These are phyloP conservation scores for Lepidochrysops patricia DNA, from an alignment of 2,888 invertebrate species.

Conservation along the genomic window DNA sequence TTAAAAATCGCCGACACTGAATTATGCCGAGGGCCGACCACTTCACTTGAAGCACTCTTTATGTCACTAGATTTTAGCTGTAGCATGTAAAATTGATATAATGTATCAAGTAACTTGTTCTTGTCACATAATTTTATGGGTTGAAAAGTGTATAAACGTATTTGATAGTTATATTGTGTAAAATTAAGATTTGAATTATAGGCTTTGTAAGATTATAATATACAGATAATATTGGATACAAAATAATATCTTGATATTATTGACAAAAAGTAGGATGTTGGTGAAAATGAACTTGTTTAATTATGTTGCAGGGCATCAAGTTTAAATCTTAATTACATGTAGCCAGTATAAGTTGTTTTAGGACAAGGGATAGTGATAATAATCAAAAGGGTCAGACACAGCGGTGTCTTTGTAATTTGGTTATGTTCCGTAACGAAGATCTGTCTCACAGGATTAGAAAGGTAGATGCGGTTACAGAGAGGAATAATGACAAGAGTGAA, in stretches of 20 bases:
- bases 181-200: no score
- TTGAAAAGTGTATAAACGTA: no score
- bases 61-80: slow-evolving; percentile 15
- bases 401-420: slow-evolving; percentile 15
- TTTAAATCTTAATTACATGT: neutral
- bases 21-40: slow-evolving; percentile 31
- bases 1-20: slow-evolving; percentile 42
- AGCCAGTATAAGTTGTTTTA: neutral
- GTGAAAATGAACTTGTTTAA: neutral
- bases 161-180: no score
- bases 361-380: slow-evolving; percentile 8
- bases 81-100: slow-evolving; percentile 7
- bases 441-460: slow-evolving; percentile 1
- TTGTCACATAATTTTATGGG: no score
- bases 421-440: slow-evolving; percentile 15
- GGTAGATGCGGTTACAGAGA: neutral
- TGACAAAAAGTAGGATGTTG: no score
- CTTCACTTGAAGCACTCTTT: slow-evolving; percentile 3
- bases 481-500: no score
- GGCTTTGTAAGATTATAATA: no score
- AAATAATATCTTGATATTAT: no score
- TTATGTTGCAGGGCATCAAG: neutral
- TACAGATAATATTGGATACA: no score
- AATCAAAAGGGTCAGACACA: slow-evolving; percentile 10
- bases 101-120: neutral